Evolutionary conservation across 2,113 vertebrate genomes (phyloP).

Genomic region (Limanda limanda): DNA sequence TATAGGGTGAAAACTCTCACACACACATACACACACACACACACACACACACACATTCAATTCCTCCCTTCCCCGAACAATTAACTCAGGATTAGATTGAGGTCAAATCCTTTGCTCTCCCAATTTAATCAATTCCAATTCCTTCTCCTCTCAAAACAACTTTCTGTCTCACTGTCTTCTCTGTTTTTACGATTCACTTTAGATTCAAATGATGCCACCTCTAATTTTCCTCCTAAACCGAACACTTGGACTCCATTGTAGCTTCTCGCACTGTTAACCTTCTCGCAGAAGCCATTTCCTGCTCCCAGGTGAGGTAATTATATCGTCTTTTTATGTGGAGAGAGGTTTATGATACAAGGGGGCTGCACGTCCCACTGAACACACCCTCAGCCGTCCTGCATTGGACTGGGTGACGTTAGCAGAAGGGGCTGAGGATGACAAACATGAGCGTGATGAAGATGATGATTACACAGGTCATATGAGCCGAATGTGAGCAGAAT

Average conservation of each 20-base stretch:
- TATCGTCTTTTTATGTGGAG: constrained; percentile 35
- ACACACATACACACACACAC: constrained; percentile 27
- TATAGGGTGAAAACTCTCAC: constrained; percentile 16
- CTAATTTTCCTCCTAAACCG: constrained; percentile 55
- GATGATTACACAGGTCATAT: constrained; percentile 1
- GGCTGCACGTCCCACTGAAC: background rate
- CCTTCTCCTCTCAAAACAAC: constrained; percentile 27
- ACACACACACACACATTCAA: background rate
- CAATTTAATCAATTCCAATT: constrained; percentile 64
- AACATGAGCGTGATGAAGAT: background rate
- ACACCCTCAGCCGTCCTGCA: too few species aligned
- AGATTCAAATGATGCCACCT: constrained; percentile 65
- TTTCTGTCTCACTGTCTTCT: constrained; percentile 34
- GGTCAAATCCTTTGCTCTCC: constrained; percentile 58
- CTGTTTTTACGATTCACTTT: constrained; percentile 39
- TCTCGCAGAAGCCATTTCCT: constrained; percentile 40
- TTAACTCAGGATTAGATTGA: constrained; percentile 74
- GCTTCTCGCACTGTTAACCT: constrained; percentile 54
- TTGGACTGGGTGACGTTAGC: constrained; percentile 23
- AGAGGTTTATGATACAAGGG: constrained; percentile 30
- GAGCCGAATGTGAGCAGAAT: constrained; percentile 17
- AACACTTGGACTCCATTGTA: constrained; percentile 41
- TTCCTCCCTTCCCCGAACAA: constrained; percentile 64
- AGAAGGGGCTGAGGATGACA: background rate
- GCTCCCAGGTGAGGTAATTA: constrained; percentile 61